Base-by-base conservation (phyloP, 2,113 vertebrate species). In the Leucopsar rothschildi region DNA sequence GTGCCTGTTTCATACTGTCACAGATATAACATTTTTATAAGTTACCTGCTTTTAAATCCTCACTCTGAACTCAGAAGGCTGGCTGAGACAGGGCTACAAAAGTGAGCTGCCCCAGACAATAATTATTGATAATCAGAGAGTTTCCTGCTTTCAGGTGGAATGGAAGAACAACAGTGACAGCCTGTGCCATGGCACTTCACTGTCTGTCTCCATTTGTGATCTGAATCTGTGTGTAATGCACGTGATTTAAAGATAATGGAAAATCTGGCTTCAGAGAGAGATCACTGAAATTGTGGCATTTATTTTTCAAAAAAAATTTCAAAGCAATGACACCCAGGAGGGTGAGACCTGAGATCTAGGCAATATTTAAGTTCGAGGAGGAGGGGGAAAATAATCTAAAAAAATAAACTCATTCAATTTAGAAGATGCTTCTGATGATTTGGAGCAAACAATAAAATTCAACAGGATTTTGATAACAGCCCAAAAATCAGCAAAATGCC, bases 281-380 rank as follows among this genome's bases (percentile, higher is more conserved):
- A 91, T 33, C 44, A 45, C 6, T 64, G 60, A 84, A 87, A 84
- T 89, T 56, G 23, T 47, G 35, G 12, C 24, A 23, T 39, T 37
- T 23, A 53, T 75, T 88, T 90, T 84, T 60, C 27, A 12, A 71
- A 78, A 92, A 94, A 28, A 22, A 50, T 33, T 75, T 78, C 39
- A 59, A 29, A 83, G 33, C 61, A 15, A 37, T 78, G 65, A 88
- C 86, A 68, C 12, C 35, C 42, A 23, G 2, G 8, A 77, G 18
- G 14, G 33, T 42, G 65, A 87, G 39, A 35, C 19, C 49, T 78
- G 35, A 75, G 22, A 31, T 45, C 20, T n/a, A 73, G 21, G 15
- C 50, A 45, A 17, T 35, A 63, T 20, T 52, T 21, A 65, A 63
- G 17, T 50, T 81, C 0, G 0, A n/a, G 44, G 7, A 69, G 4